Evolutionary conservation across 2,797 vertebrate species (phyloP), one percentile per base, ranked within the genome.

Genomic region (Chaetophractus vellerosus): DNA sequence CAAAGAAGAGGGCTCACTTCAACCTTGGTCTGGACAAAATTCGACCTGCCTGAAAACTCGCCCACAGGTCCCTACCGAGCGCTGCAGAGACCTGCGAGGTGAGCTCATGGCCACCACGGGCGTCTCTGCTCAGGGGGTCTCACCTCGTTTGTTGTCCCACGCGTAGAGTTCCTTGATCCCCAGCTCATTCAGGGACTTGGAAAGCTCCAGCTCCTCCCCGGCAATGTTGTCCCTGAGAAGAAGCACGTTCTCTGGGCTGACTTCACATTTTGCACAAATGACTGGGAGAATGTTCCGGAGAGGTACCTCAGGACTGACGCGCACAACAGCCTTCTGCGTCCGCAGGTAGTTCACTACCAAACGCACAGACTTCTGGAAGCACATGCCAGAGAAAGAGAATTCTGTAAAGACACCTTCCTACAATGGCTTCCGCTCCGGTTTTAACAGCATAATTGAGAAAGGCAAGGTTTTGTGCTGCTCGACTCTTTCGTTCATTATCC

Each of bases 201-300:
- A 98, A 96, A 99, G 98, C 28, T 99, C 99, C 97, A 99, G 97
- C 97, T 99, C 98, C 95, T 99, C 99, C n/a, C 98, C 99, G 18
- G 98, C 99, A 96, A 99, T 74, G 86, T 97, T 96, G 96, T 99
- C 99, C 92, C 98, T 98, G 85, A 99, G 98, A 36, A 99, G 99
- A 66, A 99, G 98, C 50, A 99, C 96, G 15, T 99, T 98, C 50
- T 99, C 98, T 5, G 99, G 98, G 94, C 99, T 99, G 85, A 99
- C 99, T 88, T 99, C 99, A 82, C 99, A 99, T 98, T 99, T 99
- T 57, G 99, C 99, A 95, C 99, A 99, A 97, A 99, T 99, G 97
- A 98, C 97, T 0, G 99, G 99, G 81, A 99, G 98, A 96, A 99
- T 98, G 93, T 24, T 98, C 74, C 97, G 98, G 61, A 99, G 99